These are phyloP conservation scores for Diplolepis rosae DNA, from an alignment of 2,888 invertebrate genomes.

Conservation along the genomic window DNA sequence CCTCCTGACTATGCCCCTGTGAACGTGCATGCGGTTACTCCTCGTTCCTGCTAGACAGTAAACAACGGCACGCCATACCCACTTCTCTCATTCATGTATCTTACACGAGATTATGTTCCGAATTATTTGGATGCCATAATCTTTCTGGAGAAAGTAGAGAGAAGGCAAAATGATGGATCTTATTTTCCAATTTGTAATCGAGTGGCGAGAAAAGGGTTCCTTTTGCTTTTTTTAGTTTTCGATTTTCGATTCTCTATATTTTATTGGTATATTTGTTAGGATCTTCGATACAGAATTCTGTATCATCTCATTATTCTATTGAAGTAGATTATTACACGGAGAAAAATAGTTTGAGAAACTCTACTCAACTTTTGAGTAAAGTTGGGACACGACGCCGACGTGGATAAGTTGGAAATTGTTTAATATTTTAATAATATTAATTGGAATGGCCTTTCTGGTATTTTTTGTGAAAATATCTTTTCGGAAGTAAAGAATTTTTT, in stretches of 20 bases:
- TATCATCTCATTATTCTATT: no score
- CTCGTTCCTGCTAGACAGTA: slow-evolving; percentile 64
- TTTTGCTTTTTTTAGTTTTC: not conserved
- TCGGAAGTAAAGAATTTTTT: no score
- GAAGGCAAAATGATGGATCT: not conserved
- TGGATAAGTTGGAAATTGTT: no score
- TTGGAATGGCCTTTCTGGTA: no score
- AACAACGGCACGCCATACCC: slow-evolving; percentile 60
- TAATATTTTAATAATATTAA: no score
- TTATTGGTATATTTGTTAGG: no score
- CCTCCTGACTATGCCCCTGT: slow-evolving; percentile 43
- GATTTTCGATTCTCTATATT: not conserved
- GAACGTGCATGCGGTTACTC: slow-evolving; percentile 54
- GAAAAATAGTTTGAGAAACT: no score
- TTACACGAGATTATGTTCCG: slow-evolving; percentile 48
- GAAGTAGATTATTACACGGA: no score
- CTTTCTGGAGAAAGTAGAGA: not conserved
- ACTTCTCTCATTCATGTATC: slow-evolving; percentile 59
- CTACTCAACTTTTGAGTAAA: no score
- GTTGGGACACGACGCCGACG: no score
- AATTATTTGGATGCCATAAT: slow-evolving; percentile 56
- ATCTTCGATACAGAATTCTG: no score
- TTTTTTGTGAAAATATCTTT: no score
- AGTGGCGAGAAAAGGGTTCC: not conserved
- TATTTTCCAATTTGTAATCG: not conserved